Evolutionary conservation across 2,113 vertebrate species (phyloP).

Genomic region (Chaetorhynchus papuensis): DNA sequence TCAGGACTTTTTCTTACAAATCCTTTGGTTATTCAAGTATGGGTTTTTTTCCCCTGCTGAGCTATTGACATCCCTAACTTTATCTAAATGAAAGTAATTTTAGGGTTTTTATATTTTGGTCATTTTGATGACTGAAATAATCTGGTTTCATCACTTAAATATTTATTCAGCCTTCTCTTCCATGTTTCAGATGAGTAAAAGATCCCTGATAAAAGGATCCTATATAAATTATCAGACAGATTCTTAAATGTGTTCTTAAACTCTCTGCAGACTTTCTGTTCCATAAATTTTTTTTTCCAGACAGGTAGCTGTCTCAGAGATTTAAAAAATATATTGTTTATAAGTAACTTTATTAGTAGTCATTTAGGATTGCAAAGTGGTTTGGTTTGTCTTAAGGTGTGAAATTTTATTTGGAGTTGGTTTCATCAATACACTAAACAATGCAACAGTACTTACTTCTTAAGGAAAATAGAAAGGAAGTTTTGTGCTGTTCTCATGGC

Average conservation of each 20-base stretch:
- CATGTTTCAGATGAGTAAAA: background rate
- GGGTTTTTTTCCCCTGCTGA: background rate
- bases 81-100: background rate
- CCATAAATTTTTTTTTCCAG: background rate
- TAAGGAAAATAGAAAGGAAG: slow-evolving; percentile 97
- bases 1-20: background rate
- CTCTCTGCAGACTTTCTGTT: background rate
- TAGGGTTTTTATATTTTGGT: background rate
- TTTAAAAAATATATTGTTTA: background rate
- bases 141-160: background rate
- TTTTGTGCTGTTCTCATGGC: slow-evolving; percentile 99
- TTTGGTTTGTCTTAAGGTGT: background rate
- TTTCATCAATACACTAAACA: background rate
- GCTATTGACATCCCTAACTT: background rate
- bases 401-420: background rate
- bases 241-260: background rate
- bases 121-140: background rate
- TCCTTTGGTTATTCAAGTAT: background rate
- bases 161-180: background rate
- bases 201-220: background rate
- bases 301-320: background rate
- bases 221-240: background rate
- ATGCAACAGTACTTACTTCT: slow-evolving; percentile 83
- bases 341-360: background rate
- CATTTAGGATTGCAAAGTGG: background rate